phyloP scores from a whole-genome alignment of 2,888 invertebrate species.

The Drosophila planitibia region DNA sequence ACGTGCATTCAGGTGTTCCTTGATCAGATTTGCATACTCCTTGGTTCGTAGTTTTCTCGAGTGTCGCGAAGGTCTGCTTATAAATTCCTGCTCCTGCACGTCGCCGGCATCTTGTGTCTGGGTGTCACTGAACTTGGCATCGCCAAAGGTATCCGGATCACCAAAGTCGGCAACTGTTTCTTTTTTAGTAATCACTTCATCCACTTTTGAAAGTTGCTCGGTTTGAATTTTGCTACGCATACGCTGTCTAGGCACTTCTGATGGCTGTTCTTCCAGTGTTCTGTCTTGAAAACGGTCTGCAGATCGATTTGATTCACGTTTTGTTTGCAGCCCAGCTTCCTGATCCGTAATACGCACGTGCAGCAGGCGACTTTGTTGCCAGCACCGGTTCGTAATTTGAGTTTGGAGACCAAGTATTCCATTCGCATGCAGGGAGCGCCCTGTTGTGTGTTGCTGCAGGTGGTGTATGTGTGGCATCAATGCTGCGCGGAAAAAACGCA shows the following conservation, averaged over 20 bases:
- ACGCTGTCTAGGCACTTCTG: not conserved
- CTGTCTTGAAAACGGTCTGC: constrained; percentile 32
- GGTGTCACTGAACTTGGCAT: constrained; percentile 32
- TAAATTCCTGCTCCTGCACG: constrained; percentile 87
- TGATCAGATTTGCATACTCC: constrained; percentile 91
- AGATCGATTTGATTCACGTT: constrained; percentile 60
- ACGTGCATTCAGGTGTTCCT: constrained; percentile 88
- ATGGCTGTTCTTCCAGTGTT: not conserved
- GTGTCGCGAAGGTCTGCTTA: constrained; percentile 86
- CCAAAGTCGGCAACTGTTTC: constrained; percentile 30
- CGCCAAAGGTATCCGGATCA: constrained; percentile 80
- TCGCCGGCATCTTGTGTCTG: constrained; percentile 86
- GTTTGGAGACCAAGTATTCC: constrained; percentile 3
- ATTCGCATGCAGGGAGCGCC: constrained; percentile 3
- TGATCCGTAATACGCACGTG: constrained; percentile 78
- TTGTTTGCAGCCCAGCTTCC: constrained; percentile 68
- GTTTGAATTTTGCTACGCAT: constrained; percentile 6
- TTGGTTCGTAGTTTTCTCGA: constrained; percentile 87
- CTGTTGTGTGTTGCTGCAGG: constrained; percentile 12
- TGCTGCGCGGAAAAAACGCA: constrained; percentile 55
- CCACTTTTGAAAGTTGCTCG: not conserved
- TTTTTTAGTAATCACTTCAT: constrained; percentile 9
- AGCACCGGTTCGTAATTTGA: not conserved
- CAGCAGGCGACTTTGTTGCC: constrained; percentile 40
- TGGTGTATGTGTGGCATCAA: constrained; percentile 38